Evolutionary conservation across 2,888 invertebrate genomes (phyloP).

Genomic region (Chloromyia formosa): DNA sequence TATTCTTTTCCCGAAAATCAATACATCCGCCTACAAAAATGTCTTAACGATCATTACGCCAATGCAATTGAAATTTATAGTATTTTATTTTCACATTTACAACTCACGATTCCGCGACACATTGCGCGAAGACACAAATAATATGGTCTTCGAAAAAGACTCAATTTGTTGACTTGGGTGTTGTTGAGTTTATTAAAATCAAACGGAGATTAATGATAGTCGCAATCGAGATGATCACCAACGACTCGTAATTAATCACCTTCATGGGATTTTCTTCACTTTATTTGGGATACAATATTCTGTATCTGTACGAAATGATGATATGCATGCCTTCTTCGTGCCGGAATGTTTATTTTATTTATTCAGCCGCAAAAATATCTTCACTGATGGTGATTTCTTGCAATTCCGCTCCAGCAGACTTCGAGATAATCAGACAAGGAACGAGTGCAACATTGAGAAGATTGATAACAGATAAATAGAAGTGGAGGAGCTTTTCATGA

Average conservation of each 20-base stretch:
- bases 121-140: constrained; percentile 22
- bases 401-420: too few relatives aligned
- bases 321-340: too few relatives aligned
- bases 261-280: not conserved
- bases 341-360: too few relatives aligned
- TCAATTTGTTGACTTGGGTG: constrained; percentile 31
- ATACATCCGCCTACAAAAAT: constrained; percentile 4
- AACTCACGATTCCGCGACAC: constrained; percentile 15
- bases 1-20: not conserved
- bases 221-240: constrained; percentile 20
- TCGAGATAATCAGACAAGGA: too few relatives aligned
- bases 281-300: not conserved
- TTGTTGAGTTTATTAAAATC: constrained; percentile 35
- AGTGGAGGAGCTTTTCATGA: too few relatives aligned
- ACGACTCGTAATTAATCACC: constrained; percentile 32
- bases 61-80: constrained; percentile 29
- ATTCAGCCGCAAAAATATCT: too few relatives aligned
- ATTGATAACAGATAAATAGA: too few relatives aligned
- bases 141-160: constrained; percentile 9
- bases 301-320: too few relatives aligned
- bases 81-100: too few relatives aligned
- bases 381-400: too few relatives aligned
- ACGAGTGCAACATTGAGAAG: too few relatives aligned
- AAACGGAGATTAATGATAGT: constrained; percentile 33
- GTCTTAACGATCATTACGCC: constrained; percentile 17